Evolutionary conservation across 2,797 vertebrate species (phyloP).

Genomic region (Garrulus glandarius): DNA sequence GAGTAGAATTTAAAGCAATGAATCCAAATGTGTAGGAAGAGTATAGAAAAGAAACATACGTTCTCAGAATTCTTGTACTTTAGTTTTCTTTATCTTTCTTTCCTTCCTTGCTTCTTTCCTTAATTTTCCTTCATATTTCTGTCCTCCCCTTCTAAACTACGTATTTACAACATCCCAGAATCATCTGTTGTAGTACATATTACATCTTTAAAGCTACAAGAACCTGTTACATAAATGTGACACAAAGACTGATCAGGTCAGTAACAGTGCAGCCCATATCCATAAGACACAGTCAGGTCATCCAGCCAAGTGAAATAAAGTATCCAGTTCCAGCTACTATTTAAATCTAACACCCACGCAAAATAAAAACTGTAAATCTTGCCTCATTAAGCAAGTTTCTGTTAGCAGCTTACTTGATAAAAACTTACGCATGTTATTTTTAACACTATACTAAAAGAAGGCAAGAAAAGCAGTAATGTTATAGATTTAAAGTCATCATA

Average conservation of each 20-base stretch:
- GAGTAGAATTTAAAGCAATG: not conserved
- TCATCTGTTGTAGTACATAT: not conserved
- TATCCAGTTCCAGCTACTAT: not conserved
- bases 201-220: not conserved
- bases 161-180: not conserved
- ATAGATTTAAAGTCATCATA: not conserved
- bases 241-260: accelerated
- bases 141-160: not conserved
- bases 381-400: not conserved
- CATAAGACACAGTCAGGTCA: accelerated
- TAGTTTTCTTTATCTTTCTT: no score
- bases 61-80: not conserved
- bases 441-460: not conserved
- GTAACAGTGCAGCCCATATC: not conserved
- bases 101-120: not conserved
- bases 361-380: not conserved
- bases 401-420: not conserved
- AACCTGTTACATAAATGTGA: not conserved
- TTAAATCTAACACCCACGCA: not conserved
- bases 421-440: accelerated
- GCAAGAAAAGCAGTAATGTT: not conserved
- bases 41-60: accelerated
- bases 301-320: not conserved
- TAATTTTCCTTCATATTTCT: not conserved
- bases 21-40: not conserved